Conservation (phyloP, 92 coral and sea anemone species). For the Diadumene lineata region DNA sequence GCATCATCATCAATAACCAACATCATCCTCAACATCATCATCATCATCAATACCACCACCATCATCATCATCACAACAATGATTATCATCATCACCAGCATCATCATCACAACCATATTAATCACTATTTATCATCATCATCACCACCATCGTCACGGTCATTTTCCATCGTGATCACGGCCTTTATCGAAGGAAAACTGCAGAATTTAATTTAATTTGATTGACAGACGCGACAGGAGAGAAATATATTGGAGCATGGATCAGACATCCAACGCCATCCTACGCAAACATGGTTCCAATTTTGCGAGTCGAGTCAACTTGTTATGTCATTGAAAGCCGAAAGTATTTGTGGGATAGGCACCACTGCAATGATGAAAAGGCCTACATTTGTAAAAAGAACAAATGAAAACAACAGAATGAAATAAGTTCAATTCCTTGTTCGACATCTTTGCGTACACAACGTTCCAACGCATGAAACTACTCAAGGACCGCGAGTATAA, state of each 20-base stretch:
- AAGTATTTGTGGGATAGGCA: background rate
- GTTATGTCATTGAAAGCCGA: background rate
- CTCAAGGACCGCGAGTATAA: too few species aligned
- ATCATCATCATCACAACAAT: too few species aligned
- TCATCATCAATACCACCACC: too few species aligned
- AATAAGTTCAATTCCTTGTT: too few species aligned
- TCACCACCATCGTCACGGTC: background rate
- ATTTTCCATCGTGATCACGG: background rate
- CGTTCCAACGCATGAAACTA: too few species aligned
- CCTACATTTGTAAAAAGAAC: background rate
- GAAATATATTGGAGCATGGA: background rate
- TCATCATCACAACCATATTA: too few species aligned
- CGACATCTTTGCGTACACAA: too few species aligned
- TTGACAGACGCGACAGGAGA: background rate
- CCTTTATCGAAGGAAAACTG: too few species aligned
- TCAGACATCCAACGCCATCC: background rate
- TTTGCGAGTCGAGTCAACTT: background rate
- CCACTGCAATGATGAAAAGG: background rate
- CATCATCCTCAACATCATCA: too few species aligned
- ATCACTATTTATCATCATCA: background rate
- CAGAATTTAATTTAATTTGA: background rate
- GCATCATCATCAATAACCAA: too few species aligned
- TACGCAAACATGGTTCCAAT: background rate
- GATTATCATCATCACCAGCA: too few species aligned
- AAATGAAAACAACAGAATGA: too few species aligned